phyloP scores from a whole-genome alignment of 2,797 vertebrate species.

The Odontamblyopus lacepedii region DNA sequence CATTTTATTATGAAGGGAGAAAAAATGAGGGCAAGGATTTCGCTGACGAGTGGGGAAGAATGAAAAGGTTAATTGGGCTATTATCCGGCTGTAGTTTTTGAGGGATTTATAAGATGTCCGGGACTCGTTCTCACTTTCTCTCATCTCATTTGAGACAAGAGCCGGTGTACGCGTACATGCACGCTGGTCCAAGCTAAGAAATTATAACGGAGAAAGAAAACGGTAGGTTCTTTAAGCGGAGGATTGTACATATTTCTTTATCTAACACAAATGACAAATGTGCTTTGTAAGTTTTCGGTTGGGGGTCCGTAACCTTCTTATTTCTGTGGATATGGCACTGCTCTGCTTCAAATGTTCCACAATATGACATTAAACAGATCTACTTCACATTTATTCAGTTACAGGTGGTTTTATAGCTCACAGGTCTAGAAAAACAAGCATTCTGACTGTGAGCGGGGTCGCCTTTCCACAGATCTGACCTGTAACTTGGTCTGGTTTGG shows the following conservation, averaged over 20 bases:
- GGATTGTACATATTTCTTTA: background rate
- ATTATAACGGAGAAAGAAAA: conserved; percentile 9
- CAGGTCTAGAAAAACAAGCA: too few relatives aligned
- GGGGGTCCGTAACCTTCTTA: too few relatives aligned
- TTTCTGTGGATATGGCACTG: too few relatives aligned
- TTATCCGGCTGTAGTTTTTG: conserved; percentile 81
- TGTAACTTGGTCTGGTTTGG: too few relatives aligned
- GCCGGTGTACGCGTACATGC: conserved; percentile 31
- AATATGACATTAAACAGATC: too few relatives aligned
- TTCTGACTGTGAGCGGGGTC: too few relatives aligned
- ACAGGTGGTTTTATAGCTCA: too few relatives aligned
- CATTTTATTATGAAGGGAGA: conserved; percentile 45
- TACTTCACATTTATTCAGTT: too few relatives aligned
- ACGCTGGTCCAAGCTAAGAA: conserved; percentile 16
- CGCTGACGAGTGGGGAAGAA: conserved; percentile 74
- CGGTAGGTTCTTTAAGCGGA: too few relatives aligned
- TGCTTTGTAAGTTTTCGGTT: too few relatives aligned
- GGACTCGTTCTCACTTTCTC: conserved; percentile 64
- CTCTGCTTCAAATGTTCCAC: too few relatives aligned
- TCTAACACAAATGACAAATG: background rate
- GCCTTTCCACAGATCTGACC: too few relatives aligned
- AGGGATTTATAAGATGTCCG: conserved; percentile 79
- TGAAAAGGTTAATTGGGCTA: conserved; percentile 87
- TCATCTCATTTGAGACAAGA: conserved; percentile 71
- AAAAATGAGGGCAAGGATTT: conserved; percentile 60